phyloP scores from a whole-genome alignment of 2,888 invertebrate genomes.

The Sthenelais limicola region DNA sequence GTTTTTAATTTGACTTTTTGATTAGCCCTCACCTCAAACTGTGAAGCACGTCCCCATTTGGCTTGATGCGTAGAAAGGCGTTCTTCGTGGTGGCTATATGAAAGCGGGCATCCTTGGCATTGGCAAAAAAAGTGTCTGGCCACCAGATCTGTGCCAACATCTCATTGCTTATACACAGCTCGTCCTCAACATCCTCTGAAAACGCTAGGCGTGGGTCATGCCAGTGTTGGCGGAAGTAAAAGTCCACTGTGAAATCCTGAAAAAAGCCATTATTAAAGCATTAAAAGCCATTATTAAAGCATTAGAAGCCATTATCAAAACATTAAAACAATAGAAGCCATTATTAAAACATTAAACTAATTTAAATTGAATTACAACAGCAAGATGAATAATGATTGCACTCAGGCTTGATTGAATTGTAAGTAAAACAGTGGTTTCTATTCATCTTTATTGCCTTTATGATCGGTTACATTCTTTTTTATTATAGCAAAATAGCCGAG shows the following conservation, averaged over 20 bases:
- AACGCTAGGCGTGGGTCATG: conserved; percentile 53
- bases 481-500: too few relatives aligned
- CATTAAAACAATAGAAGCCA: too few relatives aligned
- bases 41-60: conserved; percentile 52
- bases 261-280: background rate
- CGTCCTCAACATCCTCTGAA: conserved; percentile 49
- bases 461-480: too few relatives aligned
- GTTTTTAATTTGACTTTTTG: too few relatives aligned
- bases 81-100: conserved; percentile 58
- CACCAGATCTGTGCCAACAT: conserved; percentile 59
- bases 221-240: conserved; percentile 59
- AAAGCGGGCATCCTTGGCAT: conserved; percentile 57
- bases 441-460: too few relatives aligned
- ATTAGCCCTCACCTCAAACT: conserved; percentile 55
- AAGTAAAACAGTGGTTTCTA: too few relatives aligned
- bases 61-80: conserved; percentile 57
- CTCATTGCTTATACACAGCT: conserved; percentile 57
- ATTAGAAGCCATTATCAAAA: background rate
- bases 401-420: too few relatives aligned
- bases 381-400: too few relatives aligned
- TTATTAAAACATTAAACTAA: too few relatives aligned
- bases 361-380: too few relatives aligned
- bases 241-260: conserved; percentile 57
- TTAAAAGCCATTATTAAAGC: background rate
- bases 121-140: conserved; percentile 61